Evolutionary conservation across 2,113 vertebrate species (phyloP), one percentile per base, ranked within the genome.

Genomic region (Gorsachius goisagi): DNA sequence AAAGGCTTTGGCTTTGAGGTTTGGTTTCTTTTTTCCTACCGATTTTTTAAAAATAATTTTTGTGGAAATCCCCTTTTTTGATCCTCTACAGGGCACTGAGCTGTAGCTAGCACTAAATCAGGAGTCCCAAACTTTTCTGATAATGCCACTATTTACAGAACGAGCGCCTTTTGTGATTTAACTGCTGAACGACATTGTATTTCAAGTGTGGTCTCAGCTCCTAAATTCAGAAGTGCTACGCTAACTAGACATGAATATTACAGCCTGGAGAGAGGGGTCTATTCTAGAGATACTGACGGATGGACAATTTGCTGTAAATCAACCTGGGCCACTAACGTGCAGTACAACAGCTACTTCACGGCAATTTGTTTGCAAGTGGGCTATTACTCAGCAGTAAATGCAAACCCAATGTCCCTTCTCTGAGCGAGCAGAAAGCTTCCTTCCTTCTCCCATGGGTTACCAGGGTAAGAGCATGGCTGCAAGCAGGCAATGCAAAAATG

Each of bases 241-340:
- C 79, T 95, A 93, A 68, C 74, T 85, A 81, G 88, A 63, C 64
- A 72, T 68, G 63, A 93, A 80, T 91, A 87, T 95, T 93, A 81
- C 79, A 72, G 79, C 44, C 53, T 68, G 88, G 75, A 73, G 66
- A 91, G 79, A 68, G 69, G 30, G 37, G 37, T 77, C 91, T 88
- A 67, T 88, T 93, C 79, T 85, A 60, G 75, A 85, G 75, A 67
- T 73, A 77, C 33, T 85, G 88, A 81, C 78, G 88, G 88, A 81
- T n/a, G 45, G 53, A 81, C 84, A 88, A 85, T 85, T 88, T 93
- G 75, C 84, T 85, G 64, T 88, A 93, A 93, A 95, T 91, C 84
- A 88, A 73, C 79, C 64, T 63, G 69, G 53, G 64, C 84, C 26
- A 18, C 89, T 91, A 93, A 49, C 13, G 0, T 59, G 83, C 62